Conservation (phyloP, 2,888 invertebrate species). For the Noctua janthina region DNA sequence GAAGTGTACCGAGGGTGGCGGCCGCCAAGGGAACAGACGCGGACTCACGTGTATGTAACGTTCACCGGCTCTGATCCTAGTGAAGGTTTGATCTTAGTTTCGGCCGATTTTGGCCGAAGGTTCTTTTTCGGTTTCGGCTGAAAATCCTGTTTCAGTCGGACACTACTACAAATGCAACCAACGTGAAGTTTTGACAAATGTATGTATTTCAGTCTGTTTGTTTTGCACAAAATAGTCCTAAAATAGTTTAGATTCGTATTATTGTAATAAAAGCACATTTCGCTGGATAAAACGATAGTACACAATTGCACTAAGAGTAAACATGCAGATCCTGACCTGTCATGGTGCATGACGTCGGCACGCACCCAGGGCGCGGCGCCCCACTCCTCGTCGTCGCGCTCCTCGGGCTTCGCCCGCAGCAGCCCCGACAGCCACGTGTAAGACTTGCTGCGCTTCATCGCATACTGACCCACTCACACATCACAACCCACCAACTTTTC, state of each 20-base stretch:
- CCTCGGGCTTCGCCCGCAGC: conserved; percentile 78
- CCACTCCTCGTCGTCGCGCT: conserved; percentile 81
- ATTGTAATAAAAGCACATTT: no score
- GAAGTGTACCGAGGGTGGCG: conserved; percentile 8
- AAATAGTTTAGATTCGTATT: no score
- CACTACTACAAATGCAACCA: no score
- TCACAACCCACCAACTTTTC: conserved; percentile 63
- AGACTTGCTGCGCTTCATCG: conserved; percentile 88
- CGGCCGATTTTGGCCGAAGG: no score
- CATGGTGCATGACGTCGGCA: conserved; percentile 80
- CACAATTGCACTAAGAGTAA: background rate
- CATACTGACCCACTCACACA: conserved; percentile 29
- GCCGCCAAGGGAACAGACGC: background rate
- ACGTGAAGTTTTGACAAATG: no score
- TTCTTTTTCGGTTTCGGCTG: no score
- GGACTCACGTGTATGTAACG: background rate
- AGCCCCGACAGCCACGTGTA: conserved; percentile 88
- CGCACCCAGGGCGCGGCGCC: conserved; percentile 84
- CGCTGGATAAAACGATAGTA: background rate
- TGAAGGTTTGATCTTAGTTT: no score
- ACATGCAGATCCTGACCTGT: conserved; percentile 76
- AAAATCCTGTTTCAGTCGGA: no score
- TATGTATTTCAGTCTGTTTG: no score
- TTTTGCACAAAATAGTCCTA: no score
- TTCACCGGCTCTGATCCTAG: background rate